Base-by-base conservation (phyloP, 2,797 vertebrate species). In the Poecile montanus region DNA sequence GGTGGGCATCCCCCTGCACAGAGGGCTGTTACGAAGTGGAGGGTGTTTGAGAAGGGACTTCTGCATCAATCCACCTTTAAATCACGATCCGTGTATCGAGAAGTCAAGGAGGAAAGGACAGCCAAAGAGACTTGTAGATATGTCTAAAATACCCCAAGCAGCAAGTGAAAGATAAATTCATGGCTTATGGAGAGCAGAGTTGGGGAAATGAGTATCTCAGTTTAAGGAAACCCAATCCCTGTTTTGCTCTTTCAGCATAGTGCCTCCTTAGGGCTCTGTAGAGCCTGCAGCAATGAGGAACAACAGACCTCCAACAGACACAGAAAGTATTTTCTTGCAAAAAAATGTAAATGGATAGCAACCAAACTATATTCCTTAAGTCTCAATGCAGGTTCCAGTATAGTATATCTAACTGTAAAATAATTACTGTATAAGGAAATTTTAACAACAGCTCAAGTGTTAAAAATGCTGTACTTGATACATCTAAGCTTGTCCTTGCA, bases 21-120 rank as follows among this genome's bases (percentile, higher is more conserved):
- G 40, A 79, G 38, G 21, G 10, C 6, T 57, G 7, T 50, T 42
- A 48, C 4, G 19, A 75, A 82, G 16, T 4, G 13, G 16, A 70
- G 17, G 19, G 17, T 0, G 0, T 42, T 66, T 61, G 44, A 66
- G 51, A 76, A 78, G 30, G 38, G 38, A 1, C 20, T 62, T 79
- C 25, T 48, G 30, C 30, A 88, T 60, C 14, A 17, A 29, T 51
- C 34, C 29, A 75, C 19, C 8, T 72, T 82, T 53, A 72, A 79
- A 75, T 29, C 40, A 62, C 30, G 7, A 62, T 54, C 38, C 29
- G 12, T 25, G 2, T 30, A 66, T 10, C 50, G 48, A 73, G 17
- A 57, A 27, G 23, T 18, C 30, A 50, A 38, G 30, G 30, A 81
- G 22, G 54, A 81, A 94, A 74, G 30, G 29, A 57, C 0, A 0